Conservation (phyloP, 2,888 invertebrate species). For the Tuta absoluta region DNA sequence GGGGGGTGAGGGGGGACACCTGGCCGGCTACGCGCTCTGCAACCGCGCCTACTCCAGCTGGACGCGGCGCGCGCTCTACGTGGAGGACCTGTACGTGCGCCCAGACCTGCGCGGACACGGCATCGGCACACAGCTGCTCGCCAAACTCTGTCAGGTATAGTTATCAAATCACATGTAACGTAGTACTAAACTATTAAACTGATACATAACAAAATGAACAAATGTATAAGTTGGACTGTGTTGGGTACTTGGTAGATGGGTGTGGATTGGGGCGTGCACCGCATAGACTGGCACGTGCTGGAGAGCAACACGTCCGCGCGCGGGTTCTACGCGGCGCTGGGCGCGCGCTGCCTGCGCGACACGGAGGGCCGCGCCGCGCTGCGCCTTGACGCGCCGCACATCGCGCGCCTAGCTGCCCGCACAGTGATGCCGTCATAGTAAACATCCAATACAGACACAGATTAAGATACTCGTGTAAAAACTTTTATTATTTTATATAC, state of each 20-base stretch:
- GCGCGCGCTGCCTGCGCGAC: constrained; percentile 76
- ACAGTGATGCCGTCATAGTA: too few species aligned
- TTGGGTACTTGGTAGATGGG: constrained; percentile 51
- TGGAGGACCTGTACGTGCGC: constrained; percentile 93
- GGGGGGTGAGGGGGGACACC: constrained; percentile 58
- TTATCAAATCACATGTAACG: too few species aligned
- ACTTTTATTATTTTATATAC: too few species aligned
- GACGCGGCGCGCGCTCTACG: constrained; percentile 88
- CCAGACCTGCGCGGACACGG: constrained; percentile 82
- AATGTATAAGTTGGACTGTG: too few species aligned
- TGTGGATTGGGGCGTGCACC: constrained; percentile 72
- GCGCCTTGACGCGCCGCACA: constrained; percentile 58
- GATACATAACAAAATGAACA: too few species aligned
- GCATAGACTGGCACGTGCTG: constrained; percentile 90
- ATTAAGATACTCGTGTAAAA: too few species aligned
- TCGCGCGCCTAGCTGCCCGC: constrained; percentile 38
- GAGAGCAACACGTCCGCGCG: constrained; percentile 87
- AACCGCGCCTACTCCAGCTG: constrained; percentile 93
- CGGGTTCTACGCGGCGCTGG: constrained; percentile 87
- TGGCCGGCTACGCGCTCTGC: constrained; percentile 89
- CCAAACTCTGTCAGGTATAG: constrained; percentile 57
- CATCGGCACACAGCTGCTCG: constrained; percentile 83
- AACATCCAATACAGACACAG: too few species aligned
- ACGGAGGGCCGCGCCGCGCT: constrained; percentile 63
- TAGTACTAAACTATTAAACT: too few species aligned